Evolutionary conservation across 2,888 invertebrate genomes (phyloP).

Genomic region (Halictus ligatus): DNA sequence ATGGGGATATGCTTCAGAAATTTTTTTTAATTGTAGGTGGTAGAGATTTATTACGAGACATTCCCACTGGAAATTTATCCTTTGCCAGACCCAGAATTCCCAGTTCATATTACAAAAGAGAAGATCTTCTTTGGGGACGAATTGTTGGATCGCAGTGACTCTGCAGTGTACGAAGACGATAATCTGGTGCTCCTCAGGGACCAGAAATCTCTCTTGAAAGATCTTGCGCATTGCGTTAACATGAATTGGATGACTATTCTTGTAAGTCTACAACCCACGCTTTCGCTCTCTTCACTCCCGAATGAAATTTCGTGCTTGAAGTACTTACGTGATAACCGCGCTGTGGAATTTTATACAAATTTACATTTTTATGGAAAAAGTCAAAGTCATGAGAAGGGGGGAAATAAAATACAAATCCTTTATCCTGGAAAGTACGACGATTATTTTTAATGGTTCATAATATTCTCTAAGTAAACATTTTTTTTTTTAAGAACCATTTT

Average conservation of each 20-base stretch:
- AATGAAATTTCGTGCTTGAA: neutral
- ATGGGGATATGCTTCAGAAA: neutral
- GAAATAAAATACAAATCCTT: neutral
- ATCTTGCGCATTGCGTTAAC: conserved; percentile 93
- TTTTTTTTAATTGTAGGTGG: conserved; percentile 72
- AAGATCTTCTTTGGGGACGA: conserved; percentile 89
- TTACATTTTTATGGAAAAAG: conserved; percentile 8
- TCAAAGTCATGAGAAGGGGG: neutral
- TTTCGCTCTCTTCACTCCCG: neutral
- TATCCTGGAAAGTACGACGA: neutral
- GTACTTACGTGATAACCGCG: neutral
- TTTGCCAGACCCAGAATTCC: conserved; percentile 84
- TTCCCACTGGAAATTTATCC: conserved; percentile 84
- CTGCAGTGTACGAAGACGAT: conserved; percentile 74
- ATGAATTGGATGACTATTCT: conserved; percentile 97
- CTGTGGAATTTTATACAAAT: neutral
- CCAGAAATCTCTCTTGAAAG: conserved; percentile 90
- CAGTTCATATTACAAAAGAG: conserved; percentile 87
- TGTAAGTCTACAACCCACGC: conserved; percentile 85
- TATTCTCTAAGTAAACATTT: too few species aligned
- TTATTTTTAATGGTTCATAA: neutral
- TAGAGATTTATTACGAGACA: conserved; percentile 83
- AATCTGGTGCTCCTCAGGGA: conserved; percentile 85
- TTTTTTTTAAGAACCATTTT: too few species aligned
- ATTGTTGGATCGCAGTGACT: conserved; percentile 83